Percentiles rank a stretch among this genome's conserved stretches.
Evolutionary conservation across 2,888 invertebrate genomes (phyloP).

Genomic region (Xestia ashworthii): DNA sequence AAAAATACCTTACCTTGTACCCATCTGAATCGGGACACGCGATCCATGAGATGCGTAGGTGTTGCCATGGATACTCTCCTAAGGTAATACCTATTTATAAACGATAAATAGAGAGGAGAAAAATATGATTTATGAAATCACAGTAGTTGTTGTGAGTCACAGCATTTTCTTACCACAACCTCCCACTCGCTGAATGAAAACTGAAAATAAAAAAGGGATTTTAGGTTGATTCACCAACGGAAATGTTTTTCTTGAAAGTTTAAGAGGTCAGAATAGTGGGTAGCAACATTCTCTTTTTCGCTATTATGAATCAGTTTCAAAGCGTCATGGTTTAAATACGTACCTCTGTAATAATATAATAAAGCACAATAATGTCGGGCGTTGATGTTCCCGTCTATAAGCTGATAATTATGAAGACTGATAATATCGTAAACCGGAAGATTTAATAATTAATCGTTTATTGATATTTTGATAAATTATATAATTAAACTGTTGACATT

Average conservation of each 20-base stretch:
- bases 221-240: not conserved
- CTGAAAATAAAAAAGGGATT: conserved; percentile 12
- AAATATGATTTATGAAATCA: conserved; percentile 29
- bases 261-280: conserved; percentile 31
- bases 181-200: conserved; percentile 8
- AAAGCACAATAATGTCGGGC: not conserved
- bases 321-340: not conserved
- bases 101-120: conserved; percentile 58
- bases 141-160: conserved; percentile 5
- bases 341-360: not conserved
- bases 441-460: conserved; percentile 6
- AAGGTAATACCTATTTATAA: conserved; percentile 72
- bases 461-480: conserved; percentile 3
- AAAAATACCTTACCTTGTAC: conserved; percentile 73
- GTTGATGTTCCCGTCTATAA: not conserved
- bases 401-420: not conserved
- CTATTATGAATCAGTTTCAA: conserved; percentile 7
- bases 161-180: not conserved
- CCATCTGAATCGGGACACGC: conserved; percentile 65
- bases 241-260: conserved; percentile 31
- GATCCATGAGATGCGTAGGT: conserved; percentile 77
- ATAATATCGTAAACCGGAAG: conserved; percentile 7
- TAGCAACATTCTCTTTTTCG: conserved; percentile 12
- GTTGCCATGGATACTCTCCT: conserved; percentile 74
- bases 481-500: not conserved